Evolutionary conservation across 1,140 invertebrate genomes (phyloP).

Genomic region (Micrasema minimum): DNA sequence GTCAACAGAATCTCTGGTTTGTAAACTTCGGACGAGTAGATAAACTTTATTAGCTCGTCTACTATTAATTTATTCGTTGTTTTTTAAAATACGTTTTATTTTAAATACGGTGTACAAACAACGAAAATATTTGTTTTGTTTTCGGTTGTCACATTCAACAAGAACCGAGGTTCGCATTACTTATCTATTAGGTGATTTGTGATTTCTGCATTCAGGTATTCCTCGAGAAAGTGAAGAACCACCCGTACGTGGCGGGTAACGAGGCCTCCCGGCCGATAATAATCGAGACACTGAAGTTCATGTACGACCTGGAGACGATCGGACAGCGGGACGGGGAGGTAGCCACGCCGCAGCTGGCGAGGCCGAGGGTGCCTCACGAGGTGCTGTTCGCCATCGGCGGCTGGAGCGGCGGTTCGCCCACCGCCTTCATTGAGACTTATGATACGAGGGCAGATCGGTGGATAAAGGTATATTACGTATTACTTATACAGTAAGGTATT

Average conservation of each 20-base stretch:
- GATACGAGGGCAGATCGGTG: constrained; percentile 76
- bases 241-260: constrained; percentile 70
- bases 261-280: constrained; percentile 75
- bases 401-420: constrained; percentile 83
- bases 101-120: no score
- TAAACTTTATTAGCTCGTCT: no score
- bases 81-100: no score
- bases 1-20: no score
- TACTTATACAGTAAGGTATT: no score
- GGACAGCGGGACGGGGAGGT: constrained; percentile 69
- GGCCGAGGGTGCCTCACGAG: constrained; percentile 76
- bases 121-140: no score
- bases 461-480: constrained; percentile 65
- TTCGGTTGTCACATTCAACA: no score
- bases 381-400: constrained; percentile 80
- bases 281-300: constrained; percentile 71
- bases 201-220: constrained; percentile 62
- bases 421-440: constrained; percentile 82
- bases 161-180: no score
- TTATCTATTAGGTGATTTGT: no score
- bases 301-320: constrained; percentile 71
- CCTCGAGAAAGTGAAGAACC: constrained; percentile 72
- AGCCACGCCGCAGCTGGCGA: constrained; percentile 70
- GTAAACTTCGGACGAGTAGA: no score
- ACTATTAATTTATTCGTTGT: no score